Evolutionary conservation across 2,888 invertebrate genomes (phyloP), one percentile per base, ranked within the genome.

Genomic region (Polyommatus icarus): DNA sequence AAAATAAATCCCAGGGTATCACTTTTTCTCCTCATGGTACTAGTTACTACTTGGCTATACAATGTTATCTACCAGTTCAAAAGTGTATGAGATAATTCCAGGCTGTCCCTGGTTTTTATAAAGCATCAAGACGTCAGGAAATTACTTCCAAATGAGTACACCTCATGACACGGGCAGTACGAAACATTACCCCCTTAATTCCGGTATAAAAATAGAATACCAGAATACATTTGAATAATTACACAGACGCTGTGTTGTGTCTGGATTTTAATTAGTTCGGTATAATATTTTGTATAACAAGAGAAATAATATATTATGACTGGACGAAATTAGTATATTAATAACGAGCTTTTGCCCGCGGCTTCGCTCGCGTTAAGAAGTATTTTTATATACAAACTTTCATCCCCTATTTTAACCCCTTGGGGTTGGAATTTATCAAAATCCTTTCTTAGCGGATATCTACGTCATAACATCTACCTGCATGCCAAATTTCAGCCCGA

Each of bases 101-200:
- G 8, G 72, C 40, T 76, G 81, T 78, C 81, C 83, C 83, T 81
- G 83, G 85, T 85, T 89, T 90, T 90, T 93, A 92, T 92, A 91
- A 88, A 88, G 88, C 76, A 59, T 78, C 79, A 83, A 81, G 86
- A 90, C 93, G 92, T 92, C 91, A 92, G 81, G 81, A 79, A 88
- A 89, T 91, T 87, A 88, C 85, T 90, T 86, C 86, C 91, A 84
- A 83, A 82, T 85, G 87, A 89, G 85, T 90, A 89, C 85, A 87
- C 89, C 84, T 85, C 84, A 86, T 84, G 87, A 88, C 67, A 67
- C 32, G 67, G 67, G 29, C 86, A 84, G 86, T 81, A 84, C 91
- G 84, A 89, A 82, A 90, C 92, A 93, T 93, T 93, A 88, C 86
- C 83, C 80, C 83, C 82, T 83, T 76, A 76, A 54, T 57, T 57